A percentile compares a stretch with the other conserved stretches of the same genome.
Evolutionary conservation across 2,797 vertebrate species (phyloP).

Genomic region (Sebastes trivittatus): DNA sequence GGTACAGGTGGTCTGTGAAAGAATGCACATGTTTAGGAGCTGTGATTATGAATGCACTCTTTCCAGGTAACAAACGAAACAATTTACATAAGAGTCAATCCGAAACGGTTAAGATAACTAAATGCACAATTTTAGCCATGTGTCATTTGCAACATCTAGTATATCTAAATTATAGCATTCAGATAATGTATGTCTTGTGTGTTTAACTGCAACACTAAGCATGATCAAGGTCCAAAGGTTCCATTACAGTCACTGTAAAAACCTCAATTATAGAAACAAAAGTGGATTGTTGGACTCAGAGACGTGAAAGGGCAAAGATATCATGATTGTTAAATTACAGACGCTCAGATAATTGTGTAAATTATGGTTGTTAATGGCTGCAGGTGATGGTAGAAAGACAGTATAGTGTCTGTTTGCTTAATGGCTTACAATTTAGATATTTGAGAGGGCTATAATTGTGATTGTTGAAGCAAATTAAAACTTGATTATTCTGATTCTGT

Average conservation of each 20-base stretch:
- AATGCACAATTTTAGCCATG: background rate
- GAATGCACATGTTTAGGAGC: slow-evolving; percentile 13
- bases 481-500: background rate
- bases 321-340: slow-evolving; percentile 9
- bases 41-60: slow-evolving; percentile 31
- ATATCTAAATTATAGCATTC: background rate
- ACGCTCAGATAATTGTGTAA: slow-evolving; percentile 27
- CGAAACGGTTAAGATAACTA: background rate
- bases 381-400: slow-evolving; percentile 29
- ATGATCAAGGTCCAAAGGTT: background rate
- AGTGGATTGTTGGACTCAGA: background rate
- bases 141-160: background rate
- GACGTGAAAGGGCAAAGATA: slow-evolving; percentile 1
- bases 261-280: background rate
- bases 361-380: slow-evolving; percentile 36
- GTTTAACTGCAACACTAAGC: background rate
- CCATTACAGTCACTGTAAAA: background rate
- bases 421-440: slow-evolving; percentile 34
- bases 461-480: slow-evolving; percentile 22
- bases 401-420: slow-evolving; percentile 33
- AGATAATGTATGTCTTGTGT: background rate
- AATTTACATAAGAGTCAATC: background rate
- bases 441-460: slow-evolving; percentile 27
- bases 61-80: slow-evolving; percentile 11
- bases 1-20: slow-evolving; percentile 36